Base-by-base conservation (phyloP, 1,140 invertebrate genomes). In the Drosophila nasuta region DNA sequence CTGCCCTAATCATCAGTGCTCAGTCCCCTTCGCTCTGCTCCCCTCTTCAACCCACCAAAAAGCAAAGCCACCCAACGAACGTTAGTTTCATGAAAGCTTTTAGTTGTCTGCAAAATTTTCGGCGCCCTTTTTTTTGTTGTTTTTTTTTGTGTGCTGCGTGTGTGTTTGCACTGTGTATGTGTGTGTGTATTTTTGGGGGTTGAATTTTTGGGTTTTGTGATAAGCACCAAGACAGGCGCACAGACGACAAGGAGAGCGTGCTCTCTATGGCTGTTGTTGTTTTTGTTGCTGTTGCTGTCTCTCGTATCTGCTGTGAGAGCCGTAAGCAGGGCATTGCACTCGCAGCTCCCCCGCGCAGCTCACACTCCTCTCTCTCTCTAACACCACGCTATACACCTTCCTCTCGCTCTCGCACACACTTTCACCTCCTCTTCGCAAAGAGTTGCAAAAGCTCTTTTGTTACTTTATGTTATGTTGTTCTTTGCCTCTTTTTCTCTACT, bases 281-380 rank as follows among this genome's bases (percentile, higher is more conserved):
- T 20, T 3, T 17, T 49, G 30, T 25, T 10, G 20, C 17, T 49
- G 30, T 30, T 10, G 65, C 30, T 67, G 62, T 58, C 38, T 43
- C 17, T 62, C 17, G 45, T 66, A 59, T 64, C 65, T 69, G 41
- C 25, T 65, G 71, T 63, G 63, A 71, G 68, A 35, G 65, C 62
- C 73, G 79, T 89, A 88, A 91, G 82, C 82, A 91, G 88, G 88
- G 88, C 88, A 91, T 91, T 91, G 88, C 88, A 91, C 88, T 88
- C 88, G 51, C 33, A 63, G 64, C 75, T 56, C 41, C 64, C 48
- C 46, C 54, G 35, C 46, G 43, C 60, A 25, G 35, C 51, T 59
- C 56, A 11, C 25, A 8, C 46, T 38, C 20, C 2, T 20, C 1
- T 41, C 52, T 41, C 52, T 13, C 13, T 0, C 13, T 13, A 13